Evolutionary conservation across 2,797 vertebrate genomes (phyloP).

Genomic region (Urocyon cinereoargenteus): DNA sequence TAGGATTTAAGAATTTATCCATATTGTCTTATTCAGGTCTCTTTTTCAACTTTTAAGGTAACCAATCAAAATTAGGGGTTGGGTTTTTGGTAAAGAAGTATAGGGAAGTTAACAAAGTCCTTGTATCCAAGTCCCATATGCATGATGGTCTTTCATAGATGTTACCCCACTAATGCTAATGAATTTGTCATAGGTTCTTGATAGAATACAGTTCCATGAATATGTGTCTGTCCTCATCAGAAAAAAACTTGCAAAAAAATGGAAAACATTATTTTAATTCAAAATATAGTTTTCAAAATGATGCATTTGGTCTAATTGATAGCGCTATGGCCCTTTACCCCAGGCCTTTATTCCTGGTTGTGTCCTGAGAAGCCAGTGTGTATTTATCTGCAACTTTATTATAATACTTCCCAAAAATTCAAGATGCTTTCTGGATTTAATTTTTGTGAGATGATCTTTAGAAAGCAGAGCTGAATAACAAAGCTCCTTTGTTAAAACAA

Average conservation of each 20-base stretch:
- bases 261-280: slow-evolving; percentile 70
- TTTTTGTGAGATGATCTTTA: slow-evolving; percentile 55
- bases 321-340: slow-evolving; percentile 34
- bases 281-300: slow-evolving; percentile 70
- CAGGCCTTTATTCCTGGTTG: slow-evolving; percentile 60
- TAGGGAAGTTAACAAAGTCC: background rate
- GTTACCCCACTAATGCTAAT: background rate
- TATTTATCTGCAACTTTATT: slow-evolving; percentile 36
- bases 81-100: background rate
- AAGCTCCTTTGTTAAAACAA: slow-evolving; percentile 43
- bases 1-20: background rate
- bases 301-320: slow-evolving; percentile 71
- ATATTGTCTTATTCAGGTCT: background rate
- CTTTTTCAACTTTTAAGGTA: background rate
- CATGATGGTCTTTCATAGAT: background rate
- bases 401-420: slow-evolving; percentile 54
- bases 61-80: background rate
- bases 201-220: background rate
- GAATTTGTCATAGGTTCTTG: background rate
- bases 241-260: slow-evolving; percentile 18
- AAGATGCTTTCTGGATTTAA: slow-evolving; percentile 55
- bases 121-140: background rate
- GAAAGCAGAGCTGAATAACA: slow-evolving; percentile 43
- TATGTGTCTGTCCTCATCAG: background rate
- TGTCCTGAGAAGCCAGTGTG: slow-evolving; percentile 51